Base-by-base conservation (phyloP, 1,140 invertebrate species). In the Rhyzopertha dominica region DNA sequence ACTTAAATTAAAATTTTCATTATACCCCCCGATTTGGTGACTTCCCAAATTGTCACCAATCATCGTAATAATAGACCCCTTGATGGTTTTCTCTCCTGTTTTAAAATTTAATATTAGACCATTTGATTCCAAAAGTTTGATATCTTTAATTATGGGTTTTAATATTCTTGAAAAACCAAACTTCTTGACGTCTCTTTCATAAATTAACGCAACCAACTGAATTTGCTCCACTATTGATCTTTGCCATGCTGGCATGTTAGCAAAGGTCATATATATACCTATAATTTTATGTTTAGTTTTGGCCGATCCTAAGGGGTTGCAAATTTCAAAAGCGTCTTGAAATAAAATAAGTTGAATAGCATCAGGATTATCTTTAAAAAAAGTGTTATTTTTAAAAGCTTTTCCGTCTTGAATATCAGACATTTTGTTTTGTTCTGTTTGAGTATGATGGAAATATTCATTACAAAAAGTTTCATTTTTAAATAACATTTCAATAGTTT, bases 241-340 rank as follows among this genome's bases (percentile, higher is more conserved):
- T 25, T 31, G 13, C 5, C 17, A 51, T 23, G 26, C 5, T 7
- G 20, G 36, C 13, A 45, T 20, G 45, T 62, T 61, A 3, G 46
- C 49, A 12, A 69, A 9, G n/a, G 35, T 57, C 46, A 63, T 46
- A 46, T 67, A 68, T n/a, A 67, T 47, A 13, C 47, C 60, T 12
- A 61, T 20, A 8, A 67, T 34, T 58, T 66, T 65, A 43, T 67
- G 47, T 54, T 63, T 66, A 16, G 45, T 55, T 56, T 47, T 54
- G 10, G 58, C 53, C 14, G 51, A 31, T 10, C 65, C 58, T 19
- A 67, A 46, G 4, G 59, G 63, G 48, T 68, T 66, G 10, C 60
- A 65, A 18, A 64, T 25, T 51, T 68, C 63, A 51, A 67, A 64
- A 7, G 32, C 29, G 43, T 64, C 60, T 57, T 67, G 59, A 48